Base-by-base conservation (phyloP, 2,797 vertebrate genomes). In the Vireo griseus region DNA sequence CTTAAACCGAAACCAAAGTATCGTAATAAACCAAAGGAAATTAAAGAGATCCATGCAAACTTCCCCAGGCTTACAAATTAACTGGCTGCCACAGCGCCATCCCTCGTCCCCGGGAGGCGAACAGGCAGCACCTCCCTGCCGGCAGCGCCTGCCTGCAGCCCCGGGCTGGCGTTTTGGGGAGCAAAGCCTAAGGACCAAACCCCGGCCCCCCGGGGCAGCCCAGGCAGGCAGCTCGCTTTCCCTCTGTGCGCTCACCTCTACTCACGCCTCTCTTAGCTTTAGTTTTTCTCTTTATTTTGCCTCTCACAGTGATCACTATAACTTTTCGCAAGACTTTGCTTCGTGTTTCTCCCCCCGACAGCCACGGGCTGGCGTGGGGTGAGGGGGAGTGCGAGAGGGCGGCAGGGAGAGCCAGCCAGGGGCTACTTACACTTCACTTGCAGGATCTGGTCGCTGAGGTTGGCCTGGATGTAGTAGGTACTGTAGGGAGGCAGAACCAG, bases 381-480 rank as follows among this genome's bases (percentile, higher is more conserved):
- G 69, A 88, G 94, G 73, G 71, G 94, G 95, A 89, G 82, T 77
- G 90, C 22, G 74, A 94, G 96, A 95, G 95, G 96, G 96, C 72
- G n/a, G 93, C 89, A 72, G 96, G 96, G 91, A 97, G 93, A 95
- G 96, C 94, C 73, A 96, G 96, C 94, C 75, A 51, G 94, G 95
- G 47, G 97, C 97, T 99, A 99, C 99, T 99, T 99, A 99, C 99
- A 99, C 99, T 99, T 99, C 97, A 99, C 99, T 98, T 99, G 99
- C 63, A 99, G 99, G 97, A 99, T 99, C 99, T 99, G 99, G 98
- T 99, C 99, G 13, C 99, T 99, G 97, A 99, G 98, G 97, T 99
- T 99, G 97, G 99, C 99, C 96, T 99, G 98, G 98, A 99, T 99
- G 98, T 99, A 99, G 98, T 99, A 99, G 90, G 99, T 99, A 95